phyloP scores from a whole-genome alignment of 2,797 vertebrate species.

The Sparidentex hasta region DNA sequence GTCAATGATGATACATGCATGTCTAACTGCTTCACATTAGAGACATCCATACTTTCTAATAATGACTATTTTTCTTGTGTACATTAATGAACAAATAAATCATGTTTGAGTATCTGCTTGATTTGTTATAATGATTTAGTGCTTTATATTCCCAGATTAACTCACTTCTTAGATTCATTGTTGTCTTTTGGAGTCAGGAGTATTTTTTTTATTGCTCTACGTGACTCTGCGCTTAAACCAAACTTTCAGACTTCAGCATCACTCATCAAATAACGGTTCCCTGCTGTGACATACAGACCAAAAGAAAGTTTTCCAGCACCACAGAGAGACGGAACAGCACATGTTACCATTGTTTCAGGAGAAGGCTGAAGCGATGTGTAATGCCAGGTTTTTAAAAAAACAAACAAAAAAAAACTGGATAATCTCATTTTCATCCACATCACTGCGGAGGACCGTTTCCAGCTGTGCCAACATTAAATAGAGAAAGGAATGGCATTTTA shows the following conservation, averaged over 20 bases:
- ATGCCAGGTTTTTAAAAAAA: conserved; percentile 20
- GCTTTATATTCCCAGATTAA: conserved; percentile 14
- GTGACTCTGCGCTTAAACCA: background rate
- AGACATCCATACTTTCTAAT: background rate
- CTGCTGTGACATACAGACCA: conserved; percentile 37
- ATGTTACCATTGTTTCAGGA: conserved; percentile 33
- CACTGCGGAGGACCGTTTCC: conserved; percentile 31
- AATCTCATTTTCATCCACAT: conserved; percentile 53
- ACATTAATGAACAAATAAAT: background rate
- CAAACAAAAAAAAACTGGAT: no score
- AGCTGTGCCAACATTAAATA: conserved; percentile 59
- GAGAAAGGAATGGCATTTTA: conserved; percentile 55
- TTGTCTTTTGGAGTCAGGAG: conserved; percentile 17
- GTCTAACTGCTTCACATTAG: background rate
- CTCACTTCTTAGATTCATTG: background rate
- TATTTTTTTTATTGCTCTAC: conserved; percentile 13
- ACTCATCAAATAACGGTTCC: conserved; percentile 24
- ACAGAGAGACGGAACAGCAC: conserved; percentile 6
- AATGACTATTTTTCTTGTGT: background rate
- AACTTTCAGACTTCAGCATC: conserved; percentile 29
- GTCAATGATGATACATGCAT: conserved; percentile 3
- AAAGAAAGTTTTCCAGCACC: background rate
- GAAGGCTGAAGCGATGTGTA: conserved; percentile 21
- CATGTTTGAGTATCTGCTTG: background rate
- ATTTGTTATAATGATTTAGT: conserved; percentile 17